Conservation (phyloP, 1,140 invertebrate genomes). For the Chironomus striatipennis region DNA sequence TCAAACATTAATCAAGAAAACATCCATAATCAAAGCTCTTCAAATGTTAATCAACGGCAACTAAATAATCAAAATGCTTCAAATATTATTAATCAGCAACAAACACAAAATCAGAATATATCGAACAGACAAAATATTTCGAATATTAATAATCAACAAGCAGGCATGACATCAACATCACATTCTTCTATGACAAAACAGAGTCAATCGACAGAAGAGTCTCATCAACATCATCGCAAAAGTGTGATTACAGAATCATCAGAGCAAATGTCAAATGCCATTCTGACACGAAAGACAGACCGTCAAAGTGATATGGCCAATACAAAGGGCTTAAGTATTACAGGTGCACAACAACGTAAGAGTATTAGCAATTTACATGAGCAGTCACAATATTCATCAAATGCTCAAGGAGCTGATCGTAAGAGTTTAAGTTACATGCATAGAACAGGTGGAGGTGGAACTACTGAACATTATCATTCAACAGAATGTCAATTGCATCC, state of each 20-base stretch:
- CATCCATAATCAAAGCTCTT: too few species aligned
- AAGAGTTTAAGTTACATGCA: constrained; percentile 68
- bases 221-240: constrained; percentile 52
- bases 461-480: not conserved
- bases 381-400: constrained; percentile 55
- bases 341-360: constrained; percentile 65
- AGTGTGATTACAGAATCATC: constrained; percentile 59
- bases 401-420: constrained; percentile 55
- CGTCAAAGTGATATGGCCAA: constrained; percentile 43
- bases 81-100: not conserved
- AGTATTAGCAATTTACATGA: constrained; percentile 68
- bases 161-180: not conserved
- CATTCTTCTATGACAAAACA: not conserved
- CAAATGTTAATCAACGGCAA: not conserved
- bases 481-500: constrained; percentile 7
- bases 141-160: not conserved
- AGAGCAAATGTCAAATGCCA: constrained; percentile 61
- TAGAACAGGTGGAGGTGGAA: constrained; percentile 33
- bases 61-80: not conserved
- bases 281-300: constrained; percentile 59
- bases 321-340: constrained; percentile 59
- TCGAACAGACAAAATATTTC: not conserved
- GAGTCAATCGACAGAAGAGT: not conserved
- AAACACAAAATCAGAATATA: not conserved
- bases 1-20: not conserved